phyloP scores from a whole-genome alignment of 2,113 vertebrate species.

The Orthonyx spaldingii region DNA sequence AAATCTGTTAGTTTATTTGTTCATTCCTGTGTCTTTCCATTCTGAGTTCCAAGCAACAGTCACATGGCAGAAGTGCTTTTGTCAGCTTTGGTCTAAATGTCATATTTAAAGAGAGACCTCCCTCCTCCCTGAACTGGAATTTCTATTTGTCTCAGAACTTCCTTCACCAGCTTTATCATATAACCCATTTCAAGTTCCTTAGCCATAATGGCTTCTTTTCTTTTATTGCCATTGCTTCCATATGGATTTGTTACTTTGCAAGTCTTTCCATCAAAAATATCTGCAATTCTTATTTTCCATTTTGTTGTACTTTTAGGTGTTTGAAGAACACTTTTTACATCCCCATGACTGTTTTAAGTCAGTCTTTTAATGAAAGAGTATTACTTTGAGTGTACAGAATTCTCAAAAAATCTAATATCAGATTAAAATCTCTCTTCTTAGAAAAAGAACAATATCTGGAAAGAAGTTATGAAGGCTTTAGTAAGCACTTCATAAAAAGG shows the following conservation, averaged over 20 bases:
- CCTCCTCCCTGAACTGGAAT: not conserved
- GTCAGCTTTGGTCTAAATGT: not conserved
- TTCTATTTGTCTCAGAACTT: not conserved
- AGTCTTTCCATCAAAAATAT: not conserved
- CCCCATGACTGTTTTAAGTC: not conserved
- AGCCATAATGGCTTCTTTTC: not conserved
- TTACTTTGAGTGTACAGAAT: not conserved
- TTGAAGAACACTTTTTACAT: not conserved
- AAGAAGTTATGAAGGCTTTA: not conserved
- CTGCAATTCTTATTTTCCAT: not conserved
- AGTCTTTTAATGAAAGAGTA: not conserved
- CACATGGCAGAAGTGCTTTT: not conserved
- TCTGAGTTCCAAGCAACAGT: not conserved
- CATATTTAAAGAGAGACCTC: not conserved
- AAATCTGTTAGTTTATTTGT: not conserved
- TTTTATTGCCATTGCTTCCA: not conserved
- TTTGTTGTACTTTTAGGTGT: not conserved
- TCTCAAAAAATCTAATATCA: not conserved
- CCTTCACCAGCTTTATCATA: not conserved
- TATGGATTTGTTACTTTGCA: not conserved
- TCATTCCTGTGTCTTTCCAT: not conserved
- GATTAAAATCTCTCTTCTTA: not conserved
- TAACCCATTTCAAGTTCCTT: not conserved
- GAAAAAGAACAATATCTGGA: not conserved
- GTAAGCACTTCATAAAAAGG: not conserved